Base-by-base conservation (phyloP, 2,888 invertebrate species). In the Villa cingulata region DNA sequence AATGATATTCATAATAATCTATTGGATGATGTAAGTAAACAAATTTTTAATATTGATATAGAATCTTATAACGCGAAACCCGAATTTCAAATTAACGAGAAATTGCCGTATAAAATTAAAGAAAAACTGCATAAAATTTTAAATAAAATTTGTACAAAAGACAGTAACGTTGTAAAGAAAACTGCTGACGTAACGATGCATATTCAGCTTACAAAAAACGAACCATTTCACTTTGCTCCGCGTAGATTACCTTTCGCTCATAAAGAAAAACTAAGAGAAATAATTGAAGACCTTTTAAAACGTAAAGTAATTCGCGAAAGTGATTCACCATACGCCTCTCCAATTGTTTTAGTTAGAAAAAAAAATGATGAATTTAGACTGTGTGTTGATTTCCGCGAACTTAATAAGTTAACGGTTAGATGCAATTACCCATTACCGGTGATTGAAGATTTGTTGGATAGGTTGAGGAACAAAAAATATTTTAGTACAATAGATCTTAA, bases 391-490 rank as follows among this genome's bases (percentile, higher is more conserved):
- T 62, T 60, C 43, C 42, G 59, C 1, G 52, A 54, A 10, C 46
- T 62, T 0, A 61, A 61, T 38, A 51, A 50, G 3, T 48, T 58
- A 15, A 61, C 58, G 1, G 48, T 47, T n/a, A 17, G 50, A 56
- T 2, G 59, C 43, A 46, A 49, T 7, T 67, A 66, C 37, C 63
- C 64, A 2, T 40, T 67, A 15, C 68, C 66, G 1, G 50, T 62
- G 4, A 64, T 65, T 10, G 66, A 66, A 37, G 65, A 66, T 20
- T 47, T 63, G 14, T 38, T 66, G 9, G 44, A 44, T 19, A n/a
- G 17, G 3, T 38, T 54, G 23, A 10, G 38, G 4, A 48, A 48
- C 7, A 54, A 54, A 27, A 27, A 20, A 17, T 47, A 46, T 39
- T 55, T 53, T 20, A 39, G 45, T 12, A 15, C 43, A 17, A 39